phyloP scores from a whole-genome alignment of 2,797 vertebrate genomes.

The Odontamblyopus rebecca region DNA sequence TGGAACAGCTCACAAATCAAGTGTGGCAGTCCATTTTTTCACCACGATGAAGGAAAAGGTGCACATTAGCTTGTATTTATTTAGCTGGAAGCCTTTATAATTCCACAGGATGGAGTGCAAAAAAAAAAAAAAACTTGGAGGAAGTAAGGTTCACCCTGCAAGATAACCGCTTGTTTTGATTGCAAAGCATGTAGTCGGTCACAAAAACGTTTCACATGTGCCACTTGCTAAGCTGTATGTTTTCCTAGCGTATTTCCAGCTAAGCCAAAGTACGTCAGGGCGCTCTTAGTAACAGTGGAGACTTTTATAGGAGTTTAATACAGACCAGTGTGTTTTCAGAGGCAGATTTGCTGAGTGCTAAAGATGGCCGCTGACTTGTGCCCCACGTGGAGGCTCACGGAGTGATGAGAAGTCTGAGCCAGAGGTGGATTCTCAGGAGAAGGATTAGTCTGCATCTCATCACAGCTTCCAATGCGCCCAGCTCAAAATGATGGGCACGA shows the following conservation, averaged over 20 bases:
- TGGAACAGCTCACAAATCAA: constrained; percentile 72
- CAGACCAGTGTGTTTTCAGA: constrained; percentile 1
- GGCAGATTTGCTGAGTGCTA: background rate
- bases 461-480: constrained; percentile 34
- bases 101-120: constrained; percentile 39
- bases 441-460: constrained; percentile 49
- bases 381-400: constrained; percentile 45
- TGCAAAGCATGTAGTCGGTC: constrained; percentile 34
- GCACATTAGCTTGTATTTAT: constrained; percentile 73
- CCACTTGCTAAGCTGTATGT: constrained; percentile 22
- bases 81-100: constrained; percentile 74
- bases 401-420: constrained; percentile 60
- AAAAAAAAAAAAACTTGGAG: constrained; percentile 11
- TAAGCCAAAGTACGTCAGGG: background rate
- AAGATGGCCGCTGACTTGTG: constrained; percentile 36
- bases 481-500: constrained; percentile 39
- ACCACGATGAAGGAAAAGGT: constrained; percentile 59
- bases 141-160: constrained; percentile 19
- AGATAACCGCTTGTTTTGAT: constrained; percentile 40
- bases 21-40: constrained; percentile 65
- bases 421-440: constrained; percentile 44
- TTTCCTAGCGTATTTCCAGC: background rate
- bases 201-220: constrained; percentile 13
- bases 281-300: background rate
- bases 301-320: constrained; percentile 13